Conservation (phyloP, 2,888 invertebrate genomes). For the Helobdella robusta region DNA sequence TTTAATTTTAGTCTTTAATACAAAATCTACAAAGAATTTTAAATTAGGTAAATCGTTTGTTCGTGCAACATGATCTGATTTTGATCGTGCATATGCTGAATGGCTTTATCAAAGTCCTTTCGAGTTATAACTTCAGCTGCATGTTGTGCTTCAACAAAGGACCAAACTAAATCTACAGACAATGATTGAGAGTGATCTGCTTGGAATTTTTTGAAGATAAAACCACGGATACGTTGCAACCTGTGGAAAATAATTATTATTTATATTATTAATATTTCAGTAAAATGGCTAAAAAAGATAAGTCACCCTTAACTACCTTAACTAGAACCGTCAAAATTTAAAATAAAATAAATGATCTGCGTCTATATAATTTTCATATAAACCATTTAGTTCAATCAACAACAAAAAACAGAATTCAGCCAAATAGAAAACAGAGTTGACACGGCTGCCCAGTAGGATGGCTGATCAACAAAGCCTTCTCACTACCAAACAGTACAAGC, state of each 20-base stretch:
- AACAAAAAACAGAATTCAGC: too few species aligned
- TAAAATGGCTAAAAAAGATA: not conserved
- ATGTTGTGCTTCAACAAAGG: constrained; percentile 58
- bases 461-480: not conserved
- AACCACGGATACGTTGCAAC: constrained; percentile 63
- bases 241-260: too few species aligned
- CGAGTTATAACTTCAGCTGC: constrained; percentile 50
- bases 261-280: not conserved
- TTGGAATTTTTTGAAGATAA: constrained; percentile 66
- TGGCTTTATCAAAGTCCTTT: constrained; percentile 67
- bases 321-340: not conserved
- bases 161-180: constrained; percentile 58
- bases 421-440: too few species aligned
- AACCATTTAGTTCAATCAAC: not conserved
- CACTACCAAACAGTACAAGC: too few species aligned
- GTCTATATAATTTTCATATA: not conserved
- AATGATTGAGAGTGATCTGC: constrained; percentile 67
- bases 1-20: too few species aligned
- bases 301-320: not conserved
- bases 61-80: constrained; percentile 76
- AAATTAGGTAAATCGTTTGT: constrained; percentile 45
- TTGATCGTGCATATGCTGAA: constrained; percentile 72
- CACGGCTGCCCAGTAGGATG: too few species aligned
- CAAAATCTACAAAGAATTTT: too few species aligned
- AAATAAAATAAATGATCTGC: not conserved